Evolutionary conservation across 1,140 invertebrate species (phyloP).

Genomic region (Papilio glaucus): DNA sequence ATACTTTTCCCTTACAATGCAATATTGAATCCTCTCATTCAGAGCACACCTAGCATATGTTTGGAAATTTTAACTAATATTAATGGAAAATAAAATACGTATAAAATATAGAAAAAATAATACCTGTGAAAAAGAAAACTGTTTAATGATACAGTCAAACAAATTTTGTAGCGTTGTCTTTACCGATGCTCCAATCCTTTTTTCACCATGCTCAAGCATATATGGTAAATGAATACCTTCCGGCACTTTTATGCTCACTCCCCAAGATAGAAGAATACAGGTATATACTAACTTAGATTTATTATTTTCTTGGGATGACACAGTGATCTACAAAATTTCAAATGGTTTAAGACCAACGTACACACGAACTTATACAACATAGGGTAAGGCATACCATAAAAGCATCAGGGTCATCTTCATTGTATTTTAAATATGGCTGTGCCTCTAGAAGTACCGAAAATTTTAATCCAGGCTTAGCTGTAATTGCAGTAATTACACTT

Average conservation of each 20-base stretch:
- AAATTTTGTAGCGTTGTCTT: constrained; percentile 63
- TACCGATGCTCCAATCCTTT: constrained; percentile 60
- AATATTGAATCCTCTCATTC: too few relatives aligned
- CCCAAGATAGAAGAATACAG: constrained; percentile 75
- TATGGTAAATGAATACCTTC: constrained; percentile 70
- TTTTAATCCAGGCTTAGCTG: constrained; percentile 54
- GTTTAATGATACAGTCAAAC: constrained; percentile 78
- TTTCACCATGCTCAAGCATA: constrained; percentile 72
- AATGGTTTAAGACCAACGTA: not conserved
- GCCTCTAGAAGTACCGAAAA: constrained; percentile 64
- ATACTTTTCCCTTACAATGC: too few relatives aligned
- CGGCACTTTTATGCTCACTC: constrained; percentile 48
- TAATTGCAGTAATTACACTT: constrained; percentile 58
- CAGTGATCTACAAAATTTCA: constrained; percentile 63
- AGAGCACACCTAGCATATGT: too few relatives aligned
- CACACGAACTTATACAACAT: not conserved
- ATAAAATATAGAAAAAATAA: constrained; percentile 36
- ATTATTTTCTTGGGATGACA: constrained; percentile 51
- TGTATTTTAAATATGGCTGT: constrained; percentile 68
- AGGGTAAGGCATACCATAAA: constrained; percentile 54
- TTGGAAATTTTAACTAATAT: too few relatives aligned
- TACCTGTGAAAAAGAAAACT: constrained; percentile 75
- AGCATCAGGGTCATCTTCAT: constrained; percentile 70
- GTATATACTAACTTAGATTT: constrained; percentile 63
- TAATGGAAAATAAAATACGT: too few relatives aligned